A percentile compares a stretch with the other conserved stretches of the same genome.
Evolutionary conservation across 2,888 invertebrate species (phyloP).

Genomic region (Reticulitermes lucifugus): DNA sequence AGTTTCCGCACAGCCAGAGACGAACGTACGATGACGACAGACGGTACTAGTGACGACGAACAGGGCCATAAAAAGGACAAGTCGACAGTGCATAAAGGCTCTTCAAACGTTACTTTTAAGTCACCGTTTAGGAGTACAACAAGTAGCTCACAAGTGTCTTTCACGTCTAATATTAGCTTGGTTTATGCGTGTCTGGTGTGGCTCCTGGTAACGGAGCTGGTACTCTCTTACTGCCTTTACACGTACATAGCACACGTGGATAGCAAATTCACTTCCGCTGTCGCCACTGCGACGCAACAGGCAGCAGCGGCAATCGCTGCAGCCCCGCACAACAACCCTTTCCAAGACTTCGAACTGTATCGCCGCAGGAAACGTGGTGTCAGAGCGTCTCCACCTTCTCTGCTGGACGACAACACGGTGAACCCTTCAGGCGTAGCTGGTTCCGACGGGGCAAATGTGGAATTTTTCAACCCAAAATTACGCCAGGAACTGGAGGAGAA

Average conservation of each 20-base stretch:
- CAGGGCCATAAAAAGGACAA: not conserved
- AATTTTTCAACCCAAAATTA: constrained; percentile 80
- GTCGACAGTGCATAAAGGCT: not conserved
- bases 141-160: not conserved
- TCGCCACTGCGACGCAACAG: not conserved
- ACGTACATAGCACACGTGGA: constrained; percentile 52
- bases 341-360: not conserved
- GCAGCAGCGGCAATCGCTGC: not conserved
- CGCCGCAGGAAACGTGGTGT: constrained; percentile 2
- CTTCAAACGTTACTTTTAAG: not conserved
- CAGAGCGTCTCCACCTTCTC: constrained; percentile 59
- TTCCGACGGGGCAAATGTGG: constrained; percentile 63
- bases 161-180: not conserved
- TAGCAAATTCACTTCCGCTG: constrained; percentile 34
- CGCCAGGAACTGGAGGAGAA: constrained; percentile 74
- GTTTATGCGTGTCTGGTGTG: constrained; percentile 50
- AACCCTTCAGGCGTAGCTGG: not conserved
- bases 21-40: not conserved
- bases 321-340: not conserved
- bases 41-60: not conserved
- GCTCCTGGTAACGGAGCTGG: constrained; percentile 49
- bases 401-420: constrained; percentile 65
- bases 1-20: not conserved
- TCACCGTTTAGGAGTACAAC: not conserved
- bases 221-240: constrained; percentile 50